These are phyloP conservation scores for Ophthalmotilapia sp. DNA, from an alignment of 2,113 vertebrate species.

Conservation along the genomic window DNA sequence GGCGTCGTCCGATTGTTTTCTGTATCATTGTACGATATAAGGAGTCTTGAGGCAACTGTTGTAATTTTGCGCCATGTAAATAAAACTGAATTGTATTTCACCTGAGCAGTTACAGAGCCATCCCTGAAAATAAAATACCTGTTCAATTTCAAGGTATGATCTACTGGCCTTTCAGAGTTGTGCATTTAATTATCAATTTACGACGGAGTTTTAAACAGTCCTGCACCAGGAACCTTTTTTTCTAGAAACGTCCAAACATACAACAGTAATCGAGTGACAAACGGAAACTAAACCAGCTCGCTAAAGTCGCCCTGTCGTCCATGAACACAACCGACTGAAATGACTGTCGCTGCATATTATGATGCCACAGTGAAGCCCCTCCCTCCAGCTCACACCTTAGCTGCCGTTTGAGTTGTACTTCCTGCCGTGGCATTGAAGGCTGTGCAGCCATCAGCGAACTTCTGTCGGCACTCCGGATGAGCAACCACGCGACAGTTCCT, in stretches of 20 bases:
- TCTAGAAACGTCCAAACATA: neutral
- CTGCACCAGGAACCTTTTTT: neutral
- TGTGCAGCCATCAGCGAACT: slow-evolving; percentile 26
- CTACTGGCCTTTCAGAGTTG: neutral
- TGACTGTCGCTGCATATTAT: neutral
- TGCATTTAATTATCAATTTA: neutral
- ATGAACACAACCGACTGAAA: neutral
- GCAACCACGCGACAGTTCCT: slow-evolving; percentile 70
- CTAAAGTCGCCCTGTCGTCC: neutral
- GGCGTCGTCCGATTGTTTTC: neutral
- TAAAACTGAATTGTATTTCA: neutral
- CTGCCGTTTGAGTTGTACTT: neutral
- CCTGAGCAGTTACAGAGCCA: neutral
- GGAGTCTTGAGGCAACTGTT: neutral
- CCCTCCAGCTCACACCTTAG: neutral
- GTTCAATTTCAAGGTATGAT: neutral
- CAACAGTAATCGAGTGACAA: neutral
- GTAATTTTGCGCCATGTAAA: neutral
- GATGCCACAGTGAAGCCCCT: neutral
- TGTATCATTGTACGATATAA: neutral
- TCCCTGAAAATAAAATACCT: neutral
- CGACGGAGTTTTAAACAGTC: neutral
- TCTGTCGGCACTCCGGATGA: slow-evolving; percentile 74
- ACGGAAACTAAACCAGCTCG: neutral
- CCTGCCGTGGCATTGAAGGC: neutral